These are phyloP conservation scores for Tenebrosternarchus preto DNA, from an alignment of 2,113 vertebrate genomes.

Conservation along the genomic window DNA sequence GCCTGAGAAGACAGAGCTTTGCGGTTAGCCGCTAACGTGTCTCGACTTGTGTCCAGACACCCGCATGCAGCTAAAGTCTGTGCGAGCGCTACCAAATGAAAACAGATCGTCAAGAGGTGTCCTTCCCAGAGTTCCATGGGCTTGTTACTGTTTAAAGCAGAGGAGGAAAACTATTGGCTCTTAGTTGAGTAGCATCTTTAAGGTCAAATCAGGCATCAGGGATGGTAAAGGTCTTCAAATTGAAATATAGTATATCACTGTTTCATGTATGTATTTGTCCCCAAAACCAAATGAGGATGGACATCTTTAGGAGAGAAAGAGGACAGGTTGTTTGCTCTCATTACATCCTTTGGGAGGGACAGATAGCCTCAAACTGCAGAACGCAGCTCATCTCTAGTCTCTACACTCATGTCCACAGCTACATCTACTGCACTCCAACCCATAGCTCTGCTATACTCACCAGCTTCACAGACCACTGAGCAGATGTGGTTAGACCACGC, in stretches of 20 bases:
- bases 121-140: constrained; percentile 44
- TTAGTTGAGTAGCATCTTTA: no score
- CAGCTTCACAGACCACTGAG: constrained; percentile 94
- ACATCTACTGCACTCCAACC: constrained; percentile 46
- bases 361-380: neutral
- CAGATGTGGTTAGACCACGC: constrained; percentile 71
- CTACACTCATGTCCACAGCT: constrained; percentile 13
- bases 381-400: neutral
- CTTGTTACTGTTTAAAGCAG: neutral
- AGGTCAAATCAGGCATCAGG: neutral
- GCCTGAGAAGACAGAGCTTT: constrained; percentile 76
- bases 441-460: constrained; percentile 74
- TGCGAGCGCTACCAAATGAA: neutral
- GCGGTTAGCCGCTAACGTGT: constrained; percentile 34
- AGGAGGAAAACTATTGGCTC: neutral
- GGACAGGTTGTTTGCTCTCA: neutral
- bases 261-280: neutral
- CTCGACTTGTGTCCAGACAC: constrained; percentile 25
- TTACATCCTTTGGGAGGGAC: neutral
- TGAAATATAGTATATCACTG: neutral
- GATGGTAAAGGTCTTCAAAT: neutral
- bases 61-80: neutral
- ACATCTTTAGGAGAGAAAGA: constrained; percentile 8
- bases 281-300: constrained; percentile 18
- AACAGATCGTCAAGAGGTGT: constrained; percentile 28